Evolutionary conservation across 2,113 vertebrate species (phyloP).

Genomic region (western clawed frog (Xenopus tropicalis)): DNA sequence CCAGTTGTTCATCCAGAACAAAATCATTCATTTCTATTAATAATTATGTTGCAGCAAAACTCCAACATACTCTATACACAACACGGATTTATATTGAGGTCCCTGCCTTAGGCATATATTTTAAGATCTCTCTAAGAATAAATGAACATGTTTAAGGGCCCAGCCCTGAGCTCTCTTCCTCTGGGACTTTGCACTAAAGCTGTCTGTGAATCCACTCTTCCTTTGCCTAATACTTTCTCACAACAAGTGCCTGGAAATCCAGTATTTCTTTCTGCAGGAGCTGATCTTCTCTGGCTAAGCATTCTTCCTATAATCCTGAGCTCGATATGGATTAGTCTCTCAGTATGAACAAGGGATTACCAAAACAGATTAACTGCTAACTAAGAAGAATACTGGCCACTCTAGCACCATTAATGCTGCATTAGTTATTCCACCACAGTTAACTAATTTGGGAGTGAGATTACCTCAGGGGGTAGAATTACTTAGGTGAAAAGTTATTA

Average conservation of each 20-base stretch:
- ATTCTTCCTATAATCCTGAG: constrained; percentile 40
- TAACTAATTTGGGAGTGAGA: constrained; percentile 44
- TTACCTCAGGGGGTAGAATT: constrained; percentile 38
- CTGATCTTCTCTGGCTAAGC: constrained; percentile 40
- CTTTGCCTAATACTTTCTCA: constrained; percentile 27
- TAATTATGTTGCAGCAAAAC: no score
- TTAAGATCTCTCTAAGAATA: not conserved
- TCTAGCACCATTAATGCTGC: constrained; percentile 38
- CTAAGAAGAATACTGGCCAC: constrained; percentile 43
- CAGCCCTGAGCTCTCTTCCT: not conserved
- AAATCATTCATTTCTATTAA: no score
- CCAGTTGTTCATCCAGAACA: no score
- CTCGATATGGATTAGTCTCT: constrained; percentile 43
- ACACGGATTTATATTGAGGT: not conserved
- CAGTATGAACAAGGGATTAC: constrained; percentile 46
- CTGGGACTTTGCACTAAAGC: constrained; percentile 9
- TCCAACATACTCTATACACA: not conserved
- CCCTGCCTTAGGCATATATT: not conserved
- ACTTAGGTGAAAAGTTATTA: constrained; percentile 36
- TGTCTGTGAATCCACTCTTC: constrained; percentile 23
- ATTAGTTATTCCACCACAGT: constrained; percentile 44
- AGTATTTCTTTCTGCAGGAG: constrained; percentile 33
- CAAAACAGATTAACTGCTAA: constrained; percentile 43
- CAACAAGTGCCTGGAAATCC: constrained; percentile 32
- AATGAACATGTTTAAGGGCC: not conserved